Conservation (phyloP, 1,140 invertebrate species). For the Sesamia nonagrioides region DNA sequence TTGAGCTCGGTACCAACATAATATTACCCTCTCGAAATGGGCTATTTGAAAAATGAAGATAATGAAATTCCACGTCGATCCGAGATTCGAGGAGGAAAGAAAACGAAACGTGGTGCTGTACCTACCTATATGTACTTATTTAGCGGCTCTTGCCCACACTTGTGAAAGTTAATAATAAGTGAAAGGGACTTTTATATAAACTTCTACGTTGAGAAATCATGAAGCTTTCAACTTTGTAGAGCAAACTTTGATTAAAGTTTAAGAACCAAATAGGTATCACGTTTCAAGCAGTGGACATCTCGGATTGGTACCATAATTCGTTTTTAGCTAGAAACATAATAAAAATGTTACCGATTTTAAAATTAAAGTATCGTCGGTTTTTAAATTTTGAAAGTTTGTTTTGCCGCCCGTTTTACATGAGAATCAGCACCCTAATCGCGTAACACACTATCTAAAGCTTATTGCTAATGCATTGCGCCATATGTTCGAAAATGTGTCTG, state of each 20-base stretch:
- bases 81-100: slow-evolving; percentile 18
- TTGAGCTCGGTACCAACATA: slow-evolving; percentile 21
- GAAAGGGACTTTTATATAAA: neutral
- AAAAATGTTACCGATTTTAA: neutral
- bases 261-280: neutral
- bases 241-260: neutral
- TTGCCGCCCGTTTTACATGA: too few species aligned
- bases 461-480: too few species aligned
- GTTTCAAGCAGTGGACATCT: neutral
- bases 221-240: neutral
- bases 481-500: too few species aligned
- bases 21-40: slow-evolving; percentile 25
- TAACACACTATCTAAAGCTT: too few species aligned
- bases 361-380: too few species aligned
- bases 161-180: slow-evolving; percentile 1
- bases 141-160: neutral
- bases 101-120: slow-evolving; percentile 4
- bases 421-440: too few species aligned
- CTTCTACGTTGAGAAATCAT: neutral
- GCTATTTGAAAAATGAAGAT: slow-evolving; percentile 37
- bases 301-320: neutral
- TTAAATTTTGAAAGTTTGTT: too few species aligned
- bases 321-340: too few species aligned
- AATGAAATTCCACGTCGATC: slow-evolving; percentile 40
- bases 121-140: neutral